phyloP scores from a whole-genome alignment of 2,888 invertebrate genomes.

The Urechis unicinctus region DNA sequence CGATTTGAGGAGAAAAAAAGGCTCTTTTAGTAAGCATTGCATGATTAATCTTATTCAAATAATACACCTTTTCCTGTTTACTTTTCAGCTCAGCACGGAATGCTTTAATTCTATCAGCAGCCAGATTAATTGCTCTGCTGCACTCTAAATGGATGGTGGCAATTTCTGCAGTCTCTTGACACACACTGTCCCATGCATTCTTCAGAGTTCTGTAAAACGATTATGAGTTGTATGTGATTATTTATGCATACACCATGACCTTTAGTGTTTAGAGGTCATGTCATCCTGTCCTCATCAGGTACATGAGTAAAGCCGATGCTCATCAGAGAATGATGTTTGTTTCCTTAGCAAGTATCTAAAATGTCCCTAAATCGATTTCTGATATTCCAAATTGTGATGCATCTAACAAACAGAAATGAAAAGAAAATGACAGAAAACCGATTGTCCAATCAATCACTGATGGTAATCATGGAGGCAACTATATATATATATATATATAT shows the following conservation, averaged over 20 bases:
- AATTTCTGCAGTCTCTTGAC: too few species aligned
- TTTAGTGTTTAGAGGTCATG: too few species aligned
- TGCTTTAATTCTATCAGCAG: too few species aligned
- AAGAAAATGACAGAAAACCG: conserved; percentile 2
- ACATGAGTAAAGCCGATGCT: too few species aligned
- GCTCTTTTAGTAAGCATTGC: too few species aligned
- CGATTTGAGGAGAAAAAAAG: too few species aligned
- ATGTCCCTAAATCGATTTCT: not conserved
- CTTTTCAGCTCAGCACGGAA: too few species aligned
- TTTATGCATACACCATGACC: conserved; percentile 1
- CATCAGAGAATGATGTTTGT: not conserved
- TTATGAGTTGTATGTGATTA: conserved; percentile 65
- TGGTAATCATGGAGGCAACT: not conserved
- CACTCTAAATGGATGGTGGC: too few species aligned
- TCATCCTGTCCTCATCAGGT: too few species aligned
- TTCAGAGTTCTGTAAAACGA: conserved; percentile 91
- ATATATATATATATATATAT: not conserved
- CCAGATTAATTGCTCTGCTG: too few species aligned
- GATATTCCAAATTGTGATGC: conserved; percentile 26
- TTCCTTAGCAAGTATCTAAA: not conserved
- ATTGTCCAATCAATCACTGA: not conserved
- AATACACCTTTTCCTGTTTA: too few species aligned
- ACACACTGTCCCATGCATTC: conserved; percentile 70
- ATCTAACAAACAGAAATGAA: conserved; percentile 33
- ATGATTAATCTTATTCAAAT: too few species aligned